Evolutionary conservation across 2,113 vertebrate genomes (phyloP).

Genomic region (Salvelinus fontinalis): DNA sequence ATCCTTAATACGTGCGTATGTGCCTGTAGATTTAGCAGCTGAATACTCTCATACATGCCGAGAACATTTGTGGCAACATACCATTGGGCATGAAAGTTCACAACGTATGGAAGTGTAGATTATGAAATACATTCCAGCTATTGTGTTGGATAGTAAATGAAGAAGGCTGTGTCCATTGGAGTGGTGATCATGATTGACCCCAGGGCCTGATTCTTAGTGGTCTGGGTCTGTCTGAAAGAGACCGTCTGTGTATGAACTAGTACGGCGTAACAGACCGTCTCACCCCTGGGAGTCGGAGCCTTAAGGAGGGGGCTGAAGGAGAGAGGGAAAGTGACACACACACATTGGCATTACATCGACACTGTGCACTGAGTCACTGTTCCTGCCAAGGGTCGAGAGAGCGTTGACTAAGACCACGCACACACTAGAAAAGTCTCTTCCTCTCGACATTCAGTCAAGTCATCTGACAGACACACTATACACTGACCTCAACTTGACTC

Average conservation of each 20-base stretch:
- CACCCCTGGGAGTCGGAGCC: neutral
- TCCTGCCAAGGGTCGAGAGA: neutral
- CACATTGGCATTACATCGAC: neutral
- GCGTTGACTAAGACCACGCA: neutral
- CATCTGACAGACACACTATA: neutral
- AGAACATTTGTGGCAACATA: no score
- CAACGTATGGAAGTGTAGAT: no score
- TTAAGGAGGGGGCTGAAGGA: neutral
- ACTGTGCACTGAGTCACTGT: neutral
- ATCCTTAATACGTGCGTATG: neutral
- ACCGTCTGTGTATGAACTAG: neutral
- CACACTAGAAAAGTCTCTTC: neutral
- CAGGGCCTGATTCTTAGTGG: no score
- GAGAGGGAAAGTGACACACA: neutral
- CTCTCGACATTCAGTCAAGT: neutral
- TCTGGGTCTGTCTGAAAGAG: neutral
- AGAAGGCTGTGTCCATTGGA: no score
- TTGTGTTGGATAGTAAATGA: no score
- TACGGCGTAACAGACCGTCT: neutral
- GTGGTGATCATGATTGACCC: neutral
- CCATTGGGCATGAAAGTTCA: no score
- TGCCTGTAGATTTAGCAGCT: neutral
- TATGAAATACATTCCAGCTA: no score
- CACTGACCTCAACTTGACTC: neutral
- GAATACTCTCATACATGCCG: no score